A percentile compares a stretch with the other conserved stretches of the same genome.
Evolutionary conservation across 1,140 invertebrate species (phyloP).

Genomic region (Physella acuta): DNA sequence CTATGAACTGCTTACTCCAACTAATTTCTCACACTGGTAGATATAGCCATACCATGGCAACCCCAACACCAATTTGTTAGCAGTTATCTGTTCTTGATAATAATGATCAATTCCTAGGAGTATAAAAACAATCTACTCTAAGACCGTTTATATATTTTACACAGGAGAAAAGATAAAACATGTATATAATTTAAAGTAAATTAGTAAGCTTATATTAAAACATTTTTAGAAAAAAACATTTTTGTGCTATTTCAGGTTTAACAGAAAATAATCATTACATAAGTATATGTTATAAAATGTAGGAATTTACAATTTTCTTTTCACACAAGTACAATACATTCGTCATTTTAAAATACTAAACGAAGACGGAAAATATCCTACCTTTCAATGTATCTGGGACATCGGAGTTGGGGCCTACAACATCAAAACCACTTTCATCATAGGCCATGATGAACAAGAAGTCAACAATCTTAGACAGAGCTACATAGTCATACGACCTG

Average conservation of each 20-base stretch:
- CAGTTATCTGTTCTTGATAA: not conserved
- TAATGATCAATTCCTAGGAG: not conserved
- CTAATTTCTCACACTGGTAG: conserved; percentile 52
- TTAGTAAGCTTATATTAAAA: no score
- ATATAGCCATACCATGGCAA: conserved; percentile 86
- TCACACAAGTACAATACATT: no score
- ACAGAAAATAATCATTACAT: no score
- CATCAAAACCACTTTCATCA: conserved; percentile 59
- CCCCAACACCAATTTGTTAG: conserved; percentile 84
- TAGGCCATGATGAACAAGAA: conserved; percentile 62
- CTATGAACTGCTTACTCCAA: conserved; percentile 35
- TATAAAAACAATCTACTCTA: no score
- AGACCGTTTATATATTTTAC: no score
- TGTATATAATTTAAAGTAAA: no score
- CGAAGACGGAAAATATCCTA: not conserved
- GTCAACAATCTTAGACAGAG: conserved; percentile 48
- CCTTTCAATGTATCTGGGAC: not conserved
- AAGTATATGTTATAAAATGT: no score
- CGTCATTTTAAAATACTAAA: not conserved
- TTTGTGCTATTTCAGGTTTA: no score
- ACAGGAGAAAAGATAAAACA: no score
- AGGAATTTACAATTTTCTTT: no score
- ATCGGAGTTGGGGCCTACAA: conserved; percentile 29
- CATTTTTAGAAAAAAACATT: no score
- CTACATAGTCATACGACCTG: conserved; percentile 59